phyloP scores from a whole-genome alignment of 1,140 invertebrate genomes.

The Euglossa dilemma region DNA sequence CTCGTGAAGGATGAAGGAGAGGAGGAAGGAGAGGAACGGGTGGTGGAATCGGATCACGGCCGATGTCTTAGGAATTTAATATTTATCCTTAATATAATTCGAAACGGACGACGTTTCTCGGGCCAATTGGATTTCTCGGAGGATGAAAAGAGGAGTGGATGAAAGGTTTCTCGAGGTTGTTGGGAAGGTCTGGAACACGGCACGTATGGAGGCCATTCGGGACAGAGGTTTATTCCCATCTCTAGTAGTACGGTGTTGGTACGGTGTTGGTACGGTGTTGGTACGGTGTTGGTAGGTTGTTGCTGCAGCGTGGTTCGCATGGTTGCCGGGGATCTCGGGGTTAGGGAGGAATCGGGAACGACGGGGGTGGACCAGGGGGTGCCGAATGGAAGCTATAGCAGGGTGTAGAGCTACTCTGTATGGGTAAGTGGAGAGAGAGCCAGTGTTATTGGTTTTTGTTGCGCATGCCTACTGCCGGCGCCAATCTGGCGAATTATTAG shows the following conservation, averaged over 20 bases:
- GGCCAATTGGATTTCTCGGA: not conserved
- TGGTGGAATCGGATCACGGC: too few species aligned
- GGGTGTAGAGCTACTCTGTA: constrained; percentile 57
- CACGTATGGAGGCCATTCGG: constrained; percentile 12
- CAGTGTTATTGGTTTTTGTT: constrained; percentile 81
- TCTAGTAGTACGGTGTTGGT: constrained; percentile 52
- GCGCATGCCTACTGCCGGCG: constrained; percentile 79
- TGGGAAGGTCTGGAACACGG: not conserved
- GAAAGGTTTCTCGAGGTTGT: not conserved
- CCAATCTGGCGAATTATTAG: constrained; percentile 81
- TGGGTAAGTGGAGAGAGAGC: constrained; percentile 62
- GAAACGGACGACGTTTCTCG: too few species aligned
- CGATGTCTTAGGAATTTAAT: too few species aligned
- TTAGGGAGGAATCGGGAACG: constrained; percentile 42
- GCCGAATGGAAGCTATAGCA: constrained; percentile 66
- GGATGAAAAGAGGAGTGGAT: not conserved
- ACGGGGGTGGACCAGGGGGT: constrained; percentile 65
- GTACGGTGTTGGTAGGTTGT: constrained; percentile 61
- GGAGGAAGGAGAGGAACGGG: too few species aligned
- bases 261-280: constrained; percentile 53
- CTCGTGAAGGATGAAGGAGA: too few species aligned
- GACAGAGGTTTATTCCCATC: constrained; percentile 46
- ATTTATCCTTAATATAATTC: not conserved
- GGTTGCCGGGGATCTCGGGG: constrained; percentile 54
- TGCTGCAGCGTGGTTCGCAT: constrained; percentile 62